phyloP scores from a whole-genome alignment of 2,888 invertebrate genomes.

The Dynastes hyllus region DNA sequence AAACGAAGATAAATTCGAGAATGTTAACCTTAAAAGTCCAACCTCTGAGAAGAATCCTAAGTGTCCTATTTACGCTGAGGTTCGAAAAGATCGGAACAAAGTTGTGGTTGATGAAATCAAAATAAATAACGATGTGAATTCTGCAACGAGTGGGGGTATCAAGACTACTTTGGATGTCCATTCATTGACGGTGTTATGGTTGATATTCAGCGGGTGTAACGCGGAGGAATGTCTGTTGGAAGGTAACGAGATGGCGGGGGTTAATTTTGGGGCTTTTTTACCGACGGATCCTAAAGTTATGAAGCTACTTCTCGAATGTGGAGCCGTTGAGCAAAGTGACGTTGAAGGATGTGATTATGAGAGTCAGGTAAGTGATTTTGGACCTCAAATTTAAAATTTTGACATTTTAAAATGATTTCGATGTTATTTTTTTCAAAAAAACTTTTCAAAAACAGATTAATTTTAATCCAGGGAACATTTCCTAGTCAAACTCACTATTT shows the following conservation, averaged over 20 bases:
- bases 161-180: constrained; percentile 73
- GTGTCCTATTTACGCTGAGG: constrained; percentile 66
- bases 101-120: constrained; percentile 51
- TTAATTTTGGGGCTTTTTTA: constrained; percentile 75
- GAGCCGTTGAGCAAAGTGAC: constrained; percentile 75
- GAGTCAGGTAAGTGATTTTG: constrained; percentile 67
- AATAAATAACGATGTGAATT: constrained; percentile 53
- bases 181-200: constrained; percentile 84
- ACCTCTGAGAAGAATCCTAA: constrained; percentile 59
- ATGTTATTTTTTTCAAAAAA: not conserved
- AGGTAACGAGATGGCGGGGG: constrained; percentile 69
- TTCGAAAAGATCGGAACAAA: constrained; percentile 63
- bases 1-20: constrained; percentile 57
- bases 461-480: not conserved
- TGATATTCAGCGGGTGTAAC: constrained; percentile 80
- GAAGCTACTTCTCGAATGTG: constrained; percentile 83
- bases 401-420: too few species aligned
- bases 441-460: not conserved
- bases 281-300: constrained; percentile 82
- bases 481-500: not conserved
- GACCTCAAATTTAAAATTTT: too few species aligned
- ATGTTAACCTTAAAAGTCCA: constrained; percentile 63
- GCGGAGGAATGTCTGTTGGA: constrained; percentile 75
- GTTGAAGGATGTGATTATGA: constrained; percentile 69
- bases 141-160: constrained; percentile 38